Evolutionary conservation across 2,113 vertebrate species (phyloP).

Genomic region (Cochlearius cochlearius): DNA sequence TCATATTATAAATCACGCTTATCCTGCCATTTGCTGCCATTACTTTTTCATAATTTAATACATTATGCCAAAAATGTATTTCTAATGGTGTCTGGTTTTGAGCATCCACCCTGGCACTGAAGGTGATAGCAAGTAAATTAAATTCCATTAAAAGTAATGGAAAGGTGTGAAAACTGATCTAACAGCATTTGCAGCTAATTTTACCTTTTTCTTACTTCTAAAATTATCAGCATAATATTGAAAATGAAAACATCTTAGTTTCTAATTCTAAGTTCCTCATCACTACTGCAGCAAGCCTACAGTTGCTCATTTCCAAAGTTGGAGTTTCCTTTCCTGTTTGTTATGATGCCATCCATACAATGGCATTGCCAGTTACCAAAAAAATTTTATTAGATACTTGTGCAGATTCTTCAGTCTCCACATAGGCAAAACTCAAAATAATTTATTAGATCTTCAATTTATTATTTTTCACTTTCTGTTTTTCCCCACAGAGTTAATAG

Average conservation of each 20-base stretch:
- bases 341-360: not conserved
- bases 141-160: not conserved
- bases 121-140: not conserved
- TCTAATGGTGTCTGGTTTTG: not conserved
- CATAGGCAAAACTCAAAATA: not conserved
- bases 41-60: not conserved
- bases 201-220: not conserved
- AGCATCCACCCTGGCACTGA: not conserved
- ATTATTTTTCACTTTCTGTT: not conserved
- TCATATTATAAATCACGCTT: not conserved
- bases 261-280: not conserved
- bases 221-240: not conserved
- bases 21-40: not conserved
- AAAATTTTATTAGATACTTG: not conserved
- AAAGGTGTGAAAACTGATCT: not conserved
- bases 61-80: not conserved
- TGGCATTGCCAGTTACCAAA: not conserved
- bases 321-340: not conserved
- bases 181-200: not conserved
- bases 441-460: not conserved
- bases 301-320: not conserved
- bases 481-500: not conserved
- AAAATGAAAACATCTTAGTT: not conserved
- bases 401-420: not conserved
- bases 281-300: not conserved